phyloP scores from a whole-genome alignment of 1,140 invertebrate genomes.

The Leptinotarsa texana region DNA sequence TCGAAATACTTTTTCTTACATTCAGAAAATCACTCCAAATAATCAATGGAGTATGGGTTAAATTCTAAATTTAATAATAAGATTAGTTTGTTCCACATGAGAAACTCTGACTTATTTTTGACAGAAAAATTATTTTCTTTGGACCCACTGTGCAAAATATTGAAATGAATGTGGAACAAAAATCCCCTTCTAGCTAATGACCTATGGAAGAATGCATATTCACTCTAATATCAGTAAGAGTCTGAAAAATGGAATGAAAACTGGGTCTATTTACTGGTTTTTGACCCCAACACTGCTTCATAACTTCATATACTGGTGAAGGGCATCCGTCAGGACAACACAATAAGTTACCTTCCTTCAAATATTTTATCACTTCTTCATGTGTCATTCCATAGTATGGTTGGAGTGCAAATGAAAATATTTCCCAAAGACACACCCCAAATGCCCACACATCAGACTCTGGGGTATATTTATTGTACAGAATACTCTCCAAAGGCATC shows the following conservation, averaged over 20 bases:
- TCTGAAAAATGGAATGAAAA: constrained; percentile 76
- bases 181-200: no score
- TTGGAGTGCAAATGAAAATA: constrained; percentile 90
- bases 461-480: constrained; percentile 92
- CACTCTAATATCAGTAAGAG: constrained; percentile 59
- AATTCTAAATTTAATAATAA: no score
- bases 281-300: constrained; percentile 91
- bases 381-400: constrained; percentile 95
- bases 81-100: no score
- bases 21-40: no score
- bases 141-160: no score
- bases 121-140: no score
- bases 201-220: constrained; percentile 38
- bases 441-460: constrained; percentile 95
- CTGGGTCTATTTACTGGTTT: constrained; percentile 82
- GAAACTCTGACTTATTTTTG: no score
- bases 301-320: constrained; percentile 85
- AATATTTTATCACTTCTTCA: constrained; percentile 90
- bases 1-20: no score
- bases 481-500: constrained; percentile 94
- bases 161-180: no score
- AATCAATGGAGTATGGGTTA: no score
- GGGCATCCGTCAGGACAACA: constrained; percentile 89
- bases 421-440: constrained; percentile 92
- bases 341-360: constrained; percentile 88